Percentiles rank a stretch among this genome's conserved stretches.
Conservation (phyloP, 2,113 vertebrate species). For the Ciconia stormi region DNA sequence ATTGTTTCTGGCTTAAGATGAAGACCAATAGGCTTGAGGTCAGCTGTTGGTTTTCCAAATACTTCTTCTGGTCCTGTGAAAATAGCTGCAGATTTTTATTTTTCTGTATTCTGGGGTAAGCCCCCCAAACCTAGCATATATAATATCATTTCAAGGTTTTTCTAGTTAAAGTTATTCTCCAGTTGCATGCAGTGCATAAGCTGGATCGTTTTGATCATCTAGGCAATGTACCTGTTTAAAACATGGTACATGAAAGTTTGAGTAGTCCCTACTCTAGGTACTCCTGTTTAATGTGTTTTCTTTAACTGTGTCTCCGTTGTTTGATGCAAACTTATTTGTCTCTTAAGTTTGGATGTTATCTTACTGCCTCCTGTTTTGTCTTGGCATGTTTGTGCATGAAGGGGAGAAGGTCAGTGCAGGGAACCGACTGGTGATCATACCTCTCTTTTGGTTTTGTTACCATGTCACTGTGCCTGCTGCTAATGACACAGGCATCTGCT, state of each 20-base stretch:
- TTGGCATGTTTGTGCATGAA: not conserved
- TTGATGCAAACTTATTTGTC: not conserved
- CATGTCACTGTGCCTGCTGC: not conserved
- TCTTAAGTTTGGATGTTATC: not conserved
- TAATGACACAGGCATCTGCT: not conserved
- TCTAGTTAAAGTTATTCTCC: not conserved
- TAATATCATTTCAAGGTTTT: not conserved
- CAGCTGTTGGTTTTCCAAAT: not conserved
- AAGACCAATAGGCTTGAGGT: not conserved
- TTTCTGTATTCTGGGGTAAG: not conserved
- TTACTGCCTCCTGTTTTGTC: not conserved
- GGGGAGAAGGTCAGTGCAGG: not conserved
- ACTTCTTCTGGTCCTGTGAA: not conserved
- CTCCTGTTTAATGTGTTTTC: not conserved
- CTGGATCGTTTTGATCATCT: not conserved
- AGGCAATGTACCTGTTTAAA: not conserved
- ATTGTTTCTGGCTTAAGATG: not conserved
- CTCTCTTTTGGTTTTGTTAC: not conserved
- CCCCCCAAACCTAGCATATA: fast-evolving
- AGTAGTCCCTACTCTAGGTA: not conserved
- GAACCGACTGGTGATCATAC: fast-evolving
- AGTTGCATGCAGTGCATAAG: not conserved
- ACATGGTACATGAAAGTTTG: not conserved
- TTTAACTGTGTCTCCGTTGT: not conserved
- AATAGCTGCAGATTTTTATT: not conserved